Percentiles rank a stretch among this genome's conserved stretches.
phyloP scores from a whole-genome alignment of 2,888 invertebrate genomes.

The Atrina japonica region DNA sequence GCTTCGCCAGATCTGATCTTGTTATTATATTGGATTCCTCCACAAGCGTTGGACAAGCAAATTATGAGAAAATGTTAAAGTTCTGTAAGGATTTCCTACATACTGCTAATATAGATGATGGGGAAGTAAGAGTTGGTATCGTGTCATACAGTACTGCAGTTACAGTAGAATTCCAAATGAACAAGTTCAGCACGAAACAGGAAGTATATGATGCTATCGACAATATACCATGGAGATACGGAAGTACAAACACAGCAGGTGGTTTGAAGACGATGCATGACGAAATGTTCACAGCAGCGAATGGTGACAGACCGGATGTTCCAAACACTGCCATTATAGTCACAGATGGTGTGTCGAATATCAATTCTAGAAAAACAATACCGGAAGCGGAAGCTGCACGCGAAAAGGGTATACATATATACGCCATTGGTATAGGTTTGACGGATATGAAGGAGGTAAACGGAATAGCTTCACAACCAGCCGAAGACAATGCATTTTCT shows the following conservation, averaged over 20 bases:
- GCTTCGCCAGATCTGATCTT: conserved; percentile 67
- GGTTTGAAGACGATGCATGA: conserved; percentile 66
- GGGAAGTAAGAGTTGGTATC: conserved; percentile 68
- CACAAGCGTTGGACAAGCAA: conserved; percentile 74
- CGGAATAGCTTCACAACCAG: conserved; percentile 66
- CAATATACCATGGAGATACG: conserved; percentile 66
- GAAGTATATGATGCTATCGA: conserved; percentile 69
- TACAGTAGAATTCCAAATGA: conserved; percentile 71
- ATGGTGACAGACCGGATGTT: too few species aligned
- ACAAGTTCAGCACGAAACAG: conserved; percentile 56
- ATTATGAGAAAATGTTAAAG: conserved; percentile 71
- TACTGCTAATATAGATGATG: conserved; percentile 65
- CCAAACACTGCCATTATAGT: conserved; percentile 71
- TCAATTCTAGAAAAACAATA: conserved; percentile 67
- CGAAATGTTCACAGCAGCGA: conserved; percentile 64
- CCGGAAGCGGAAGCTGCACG: conserved; percentile 67
- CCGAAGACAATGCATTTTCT: conserved; percentile 64
- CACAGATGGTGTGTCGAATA: conserved; percentile 76
- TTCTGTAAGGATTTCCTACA: conserved; percentile 71
- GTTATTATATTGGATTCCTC: conserved; percentile 76
- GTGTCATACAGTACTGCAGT: conserved; percentile 72
- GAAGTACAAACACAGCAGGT: conserved; percentile 75
- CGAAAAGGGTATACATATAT: conserved; percentile 66
- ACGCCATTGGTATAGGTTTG: conserved; percentile 70
- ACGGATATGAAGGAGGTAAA: conserved; percentile 71